Percentiles rank a stretch among this genome's conserved stretches.
Conservation (phyloP, 1,140 invertebrate species). For the Drosophila lacteicornis region DNA sequence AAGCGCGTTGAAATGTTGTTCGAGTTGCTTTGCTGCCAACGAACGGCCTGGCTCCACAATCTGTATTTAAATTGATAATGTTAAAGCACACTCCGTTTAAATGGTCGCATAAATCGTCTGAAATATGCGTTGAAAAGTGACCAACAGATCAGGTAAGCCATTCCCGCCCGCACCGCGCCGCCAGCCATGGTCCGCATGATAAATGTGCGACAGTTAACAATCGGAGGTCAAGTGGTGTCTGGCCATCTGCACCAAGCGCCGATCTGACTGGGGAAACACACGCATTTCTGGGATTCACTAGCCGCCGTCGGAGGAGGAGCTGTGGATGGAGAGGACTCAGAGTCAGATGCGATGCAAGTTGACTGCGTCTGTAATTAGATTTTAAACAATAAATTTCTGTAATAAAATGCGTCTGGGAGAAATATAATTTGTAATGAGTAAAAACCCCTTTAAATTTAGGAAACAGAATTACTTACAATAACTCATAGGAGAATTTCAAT, state of each 20-base stretch:
- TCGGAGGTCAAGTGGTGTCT: constrained; percentile 34
- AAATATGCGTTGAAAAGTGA: constrained; percentile 53
- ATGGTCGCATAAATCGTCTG: constrained; percentile 40
- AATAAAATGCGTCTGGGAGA: too few relatives aligned
- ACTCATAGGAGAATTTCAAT: too few relatives aligned
- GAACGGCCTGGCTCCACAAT: constrained; percentile 27
- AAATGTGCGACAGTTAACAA: constrained; percentile 54
- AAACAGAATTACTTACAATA: too few relatives aligned
- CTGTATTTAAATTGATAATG: constrained; percentile 67
- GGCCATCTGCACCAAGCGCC: constrained; percentile 17
- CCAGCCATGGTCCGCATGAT: constrained; percentile 27
- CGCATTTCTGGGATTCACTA: constrained; percentile 10
- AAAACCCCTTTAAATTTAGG: too few relatives aligned
- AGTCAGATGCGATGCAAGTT: background rate
- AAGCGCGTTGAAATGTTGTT: constrained; percentile 73
- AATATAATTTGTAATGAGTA: too few relatives aligned
- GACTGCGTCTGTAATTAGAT: background rate
- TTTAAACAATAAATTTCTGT: background rate
- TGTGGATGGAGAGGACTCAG: background rate
- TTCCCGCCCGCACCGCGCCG: background rate
- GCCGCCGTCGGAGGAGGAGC: too few relatives aligned
- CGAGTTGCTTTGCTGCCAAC: constrained; percentile 50
- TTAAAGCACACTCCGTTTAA: constrained; percentile 54
- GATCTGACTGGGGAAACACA: constrained; percentile 36
- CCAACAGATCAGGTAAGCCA: constrained; percentile 38